Evolutionary conservation across 2,888 invertebrate genomes (phyloP).

Genomic region (Allophyes oxyacanthae): DNA sequence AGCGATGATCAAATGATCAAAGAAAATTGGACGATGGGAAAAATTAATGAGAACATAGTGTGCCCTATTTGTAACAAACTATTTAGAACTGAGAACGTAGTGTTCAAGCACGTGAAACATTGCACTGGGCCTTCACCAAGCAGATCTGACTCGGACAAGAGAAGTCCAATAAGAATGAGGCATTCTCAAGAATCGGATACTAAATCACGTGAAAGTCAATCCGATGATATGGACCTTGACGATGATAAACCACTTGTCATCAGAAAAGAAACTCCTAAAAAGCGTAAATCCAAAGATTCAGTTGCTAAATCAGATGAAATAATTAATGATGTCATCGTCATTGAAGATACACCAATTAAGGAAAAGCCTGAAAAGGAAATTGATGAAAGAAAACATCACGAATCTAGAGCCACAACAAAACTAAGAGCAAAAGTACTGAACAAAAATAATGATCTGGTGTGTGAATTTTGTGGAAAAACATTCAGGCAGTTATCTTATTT

Average conservation of each 20-base stretch:
- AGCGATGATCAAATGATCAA: slow-evolving; percentile 74
- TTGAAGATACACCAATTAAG: slow-evolving; percentile 75
- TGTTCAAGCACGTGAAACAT: slow-evolving; percentile 87
- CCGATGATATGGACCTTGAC: slow-evolving; percentile 71
- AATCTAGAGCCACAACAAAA: slow-evolving; percentile 56
- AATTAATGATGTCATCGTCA: slow-evolving; percentile 72
- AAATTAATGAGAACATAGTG: slow-evolving; percentile 86
- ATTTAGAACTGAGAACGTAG: slow-evolving; percentile 86
- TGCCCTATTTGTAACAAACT: slow-evolving; percentile 86
- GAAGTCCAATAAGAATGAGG: slow-evolving; percentile 70
- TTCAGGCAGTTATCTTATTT: slow-evolving; percentile 85
- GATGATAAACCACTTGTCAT: slow-evolving; percentile 59
- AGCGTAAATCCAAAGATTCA: slow-evolving; percentile 72
- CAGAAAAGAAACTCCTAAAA: slow-evolving; percentile 63
- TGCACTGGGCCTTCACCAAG: slow-evolving; percentile 85
- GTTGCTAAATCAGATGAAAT: slow-evolving; percentile 61
- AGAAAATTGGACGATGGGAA: slow-evolving; percentile 88
- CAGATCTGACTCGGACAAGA: slow-evolving; percentile 80
- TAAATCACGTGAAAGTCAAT: slow-evolving; percentile 68
- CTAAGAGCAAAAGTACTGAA: slow-evolving; percentile 52
- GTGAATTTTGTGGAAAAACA: slow-evolving; percentile 84
- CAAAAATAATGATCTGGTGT: slow-evolving; percentile 69
- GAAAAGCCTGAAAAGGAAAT: slow-evolving; percentile 55
- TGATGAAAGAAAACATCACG: slow-evolving; percentile 62
- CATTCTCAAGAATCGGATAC: slow-evolving; percentile 73